Evolutionary conservation across 2,888 invertebrate genomes (phyloP), one percentile per base, ranked within the genome.

Genomic region (Hecatera dysodea): DNA sequence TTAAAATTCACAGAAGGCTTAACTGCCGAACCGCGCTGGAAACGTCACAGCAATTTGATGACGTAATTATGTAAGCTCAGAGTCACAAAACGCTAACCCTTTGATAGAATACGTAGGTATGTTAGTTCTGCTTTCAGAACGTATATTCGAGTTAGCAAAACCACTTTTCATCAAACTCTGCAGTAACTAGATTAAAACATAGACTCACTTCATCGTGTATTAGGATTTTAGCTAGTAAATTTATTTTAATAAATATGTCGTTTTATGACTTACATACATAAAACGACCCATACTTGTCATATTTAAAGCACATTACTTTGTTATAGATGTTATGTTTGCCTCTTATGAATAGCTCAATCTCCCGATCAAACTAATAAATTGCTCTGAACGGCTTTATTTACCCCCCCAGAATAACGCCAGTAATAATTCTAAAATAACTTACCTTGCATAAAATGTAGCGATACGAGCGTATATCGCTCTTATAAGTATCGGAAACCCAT

Each of bases 401-500:
- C 83, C 80, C 59, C 61, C 82, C 59, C 77, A 81, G 82, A 81
- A 88, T 90, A 89, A 90, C 86, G 87, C 82, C 66, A 65, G 87
- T 86, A 90, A 93, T 93, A 93, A 91, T 91, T 93, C 53, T 88
- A 88, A 91, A 90, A 89, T 89, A 91, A 90, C 87, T 90, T 88
- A 79, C 85, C 89, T 88, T 89, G 89, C 89, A 90, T 90, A 92
- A 92, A 92, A 92, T 93, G 92, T 92, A 89, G 89, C 90, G 90
- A 88, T 92, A 91, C 90, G 87, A 87, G 89, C 88, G 89, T 88
- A 91, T 91, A 93, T 89, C 86, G 90, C 91, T 91, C 88, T 94
- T 94, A 92, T 93, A 95, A 95, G 93, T 95, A 95, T 96, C 93
- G 94, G 93, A 95, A 96, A 95, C 90, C 95, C 94, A 96, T 95